These are phyloP conservation scores for Tholera decimalis DNA, from an alignment of 2,888 invertebrate species.

Conservation along the genomic window DNA sequence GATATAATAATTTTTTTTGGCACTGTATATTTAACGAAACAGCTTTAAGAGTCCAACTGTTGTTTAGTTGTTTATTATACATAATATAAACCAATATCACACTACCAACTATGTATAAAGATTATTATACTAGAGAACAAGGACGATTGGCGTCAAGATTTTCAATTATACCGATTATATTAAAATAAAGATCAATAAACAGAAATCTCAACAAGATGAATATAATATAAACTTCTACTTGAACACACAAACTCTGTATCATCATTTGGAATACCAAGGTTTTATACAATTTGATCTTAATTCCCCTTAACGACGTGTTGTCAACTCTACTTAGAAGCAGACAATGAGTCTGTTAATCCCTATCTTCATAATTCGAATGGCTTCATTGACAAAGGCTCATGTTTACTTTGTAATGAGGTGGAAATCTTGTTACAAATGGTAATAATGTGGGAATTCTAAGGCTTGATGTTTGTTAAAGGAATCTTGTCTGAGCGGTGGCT, in stretches of 20 bases:
- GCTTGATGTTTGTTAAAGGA: conserved; percentile 35
- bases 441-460: conserved; percentile 39
- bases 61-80: too few species aligned
- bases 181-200: background rate
- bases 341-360: conserved; percentile 46
- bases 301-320: conserved; percentile 27
- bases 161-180: too few species aligned
- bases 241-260: background rate
- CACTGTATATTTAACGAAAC: too few species aligned
- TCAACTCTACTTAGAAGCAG: conserved; percentile 14
- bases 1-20: too few species aligned
- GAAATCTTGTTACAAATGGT: conserved; percentile 50
- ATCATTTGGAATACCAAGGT: conserved; percentile 34
- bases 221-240: background rate
- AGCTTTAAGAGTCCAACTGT: too few species aligned
- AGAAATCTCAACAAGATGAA: background rate
- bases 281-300: conserved; percentile 40
- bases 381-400: conserved; percentile 60
- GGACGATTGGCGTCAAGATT: too few species aligned
- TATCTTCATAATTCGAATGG: conserved; percentile 58
- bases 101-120: too few species aligned
- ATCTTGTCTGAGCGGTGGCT: conserved; percentile 15
- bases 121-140: too few species aligned
- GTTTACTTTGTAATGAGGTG: conserved; percentile 63
- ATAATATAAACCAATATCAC: too few species aligned